Evolutionary conservation across 2,797 vertebrate genomes (phyloP), one percentile per base, ranked within the genome.

Genomic region (Serranus cabrilla): DNA sequence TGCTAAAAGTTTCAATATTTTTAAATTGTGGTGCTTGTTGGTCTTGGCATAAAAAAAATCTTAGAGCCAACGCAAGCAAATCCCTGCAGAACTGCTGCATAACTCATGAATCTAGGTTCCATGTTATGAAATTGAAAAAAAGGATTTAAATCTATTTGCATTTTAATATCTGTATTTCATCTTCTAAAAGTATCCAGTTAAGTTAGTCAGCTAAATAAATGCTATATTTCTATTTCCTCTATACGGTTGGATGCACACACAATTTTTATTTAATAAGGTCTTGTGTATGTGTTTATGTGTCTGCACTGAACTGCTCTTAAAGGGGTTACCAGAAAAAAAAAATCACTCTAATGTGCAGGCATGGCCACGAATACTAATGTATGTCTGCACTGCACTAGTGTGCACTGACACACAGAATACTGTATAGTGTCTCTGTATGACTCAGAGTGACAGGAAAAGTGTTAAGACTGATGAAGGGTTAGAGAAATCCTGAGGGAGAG

Each of bases 401-500:
- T 56, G 64, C 43, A 47, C 54, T 37, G 43, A 39, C 77, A 45
- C 73, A 65, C 45, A 71, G 51, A 82, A 49, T 56, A 61, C 55
- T 42, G 55, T 54, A 59, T 5, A 45, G 37, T 27, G 51, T 67
- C 51, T 64, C 65, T 74, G 65, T 71, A 27, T 71, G 78, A 86
- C 64, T 87, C 59, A 72, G 56, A 79, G 34, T 50, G 69, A 75
- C 78, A 79, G 56, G 34, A 80, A 46, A 64, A 59, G 46, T 45
- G 78, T 80, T 70, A 50, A 73, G 69, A 78, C 63, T 74, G 75
- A 78, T 75, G 66, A 74, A 61, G 77, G 71, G 65, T 62, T 45
- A 51, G 71, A 74, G 61, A 70, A 78, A 78, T 76, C 78, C 76
- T 21, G 10, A 72, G 73, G 60, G 80, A 88, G 76, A 70, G 74